Conservation (phyloP, 2,113 vertebrate species). For the Corvus cornix region DNA sequence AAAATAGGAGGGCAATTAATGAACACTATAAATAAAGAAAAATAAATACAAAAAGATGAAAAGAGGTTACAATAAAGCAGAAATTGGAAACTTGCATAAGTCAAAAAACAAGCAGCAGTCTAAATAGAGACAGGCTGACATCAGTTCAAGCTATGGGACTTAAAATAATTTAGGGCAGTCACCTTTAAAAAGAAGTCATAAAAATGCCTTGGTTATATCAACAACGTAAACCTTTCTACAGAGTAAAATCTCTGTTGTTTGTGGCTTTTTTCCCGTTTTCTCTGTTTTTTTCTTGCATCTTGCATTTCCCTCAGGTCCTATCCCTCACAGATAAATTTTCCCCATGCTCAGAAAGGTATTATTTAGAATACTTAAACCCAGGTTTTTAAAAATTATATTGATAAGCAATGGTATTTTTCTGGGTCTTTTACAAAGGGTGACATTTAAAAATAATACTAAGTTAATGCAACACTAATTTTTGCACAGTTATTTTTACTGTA, state of each 20-base stretch:
- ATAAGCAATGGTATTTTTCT: not conserved
- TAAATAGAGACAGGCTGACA: not conserved
- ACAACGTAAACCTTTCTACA: not conserved
- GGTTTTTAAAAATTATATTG: not conserved
- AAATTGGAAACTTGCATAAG: not conserved
- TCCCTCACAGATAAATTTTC: not conserved
- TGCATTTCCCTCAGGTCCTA: not conserved
- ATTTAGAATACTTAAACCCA: not conserved
- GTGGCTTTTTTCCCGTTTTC: not conserved
- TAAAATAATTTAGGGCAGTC: not conserved
- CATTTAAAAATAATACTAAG: not conserved
- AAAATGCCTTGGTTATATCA: not conserved
- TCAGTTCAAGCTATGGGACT: not conserved
- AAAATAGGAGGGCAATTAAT: not conserved
- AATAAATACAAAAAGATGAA: not conserved
- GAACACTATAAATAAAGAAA: not conserved
- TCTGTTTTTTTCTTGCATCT: not conserved
- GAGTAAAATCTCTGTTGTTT: not conserved
- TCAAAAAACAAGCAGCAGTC: not conserved
- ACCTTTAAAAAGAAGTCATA: slow-evolving; percentile 2
- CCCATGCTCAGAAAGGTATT: not conserved
- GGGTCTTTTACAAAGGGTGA: not conserved
- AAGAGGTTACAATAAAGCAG: not conserved
- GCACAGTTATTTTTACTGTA: not conserved
- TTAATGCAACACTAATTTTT: not conserved